Evolutionary conservation across 2,888 invertebrate genomes (phyloP), one percentile per base, ranked within the genome.

Genomic region (Lymantria dispar): DNA sequence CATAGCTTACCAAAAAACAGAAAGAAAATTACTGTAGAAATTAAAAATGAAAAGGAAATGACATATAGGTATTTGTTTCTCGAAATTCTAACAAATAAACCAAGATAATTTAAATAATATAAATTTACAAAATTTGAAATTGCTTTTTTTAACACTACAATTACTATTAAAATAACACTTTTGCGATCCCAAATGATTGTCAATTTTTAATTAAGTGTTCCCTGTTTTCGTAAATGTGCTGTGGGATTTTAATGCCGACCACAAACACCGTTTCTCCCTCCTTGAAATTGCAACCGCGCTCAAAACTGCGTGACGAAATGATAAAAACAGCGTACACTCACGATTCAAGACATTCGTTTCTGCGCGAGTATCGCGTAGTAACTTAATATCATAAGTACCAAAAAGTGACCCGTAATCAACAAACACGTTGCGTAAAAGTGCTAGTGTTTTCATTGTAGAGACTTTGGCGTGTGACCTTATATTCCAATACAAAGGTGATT

Each of bases 401-500:
- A 57, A n/a, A 56, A 64, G 76, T 64, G 66, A 62, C 62, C 60
- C 47, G 53, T 54, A 77, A 76, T 55, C 73, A 55, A 59, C 70
- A 80, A 90, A 85, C 77, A 90, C 87, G 87, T 84, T 84, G 73
- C 89, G 86, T 71, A 75, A 83, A 76, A 87, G 87, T 87, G 88
- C 83, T 74, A 85, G 87, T 87, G 89, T 88, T 70, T 74, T 67
- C 76, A 78, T 83, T 64, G 87, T 90, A 74, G 90, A 91, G 80
- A 82, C 78, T 78, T 89, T 90, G 88, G 87, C 85, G 78, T 79
- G 88, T 86, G 87, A 88, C 76, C 81, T 91, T 73, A 72, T 89
- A 73, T 91, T 91, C 76, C 70, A 87, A 68, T 91, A 82, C 60
- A 78, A 84, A 91, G 90, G 90, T 91, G 87, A 87, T 65, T 80